Evolutionary conservation across 2,888 invertebrate genomes (phyloP), one percentile per base, ranked within the genome.

Genomic region (Leptinotarsa tumamoca): DNA sequence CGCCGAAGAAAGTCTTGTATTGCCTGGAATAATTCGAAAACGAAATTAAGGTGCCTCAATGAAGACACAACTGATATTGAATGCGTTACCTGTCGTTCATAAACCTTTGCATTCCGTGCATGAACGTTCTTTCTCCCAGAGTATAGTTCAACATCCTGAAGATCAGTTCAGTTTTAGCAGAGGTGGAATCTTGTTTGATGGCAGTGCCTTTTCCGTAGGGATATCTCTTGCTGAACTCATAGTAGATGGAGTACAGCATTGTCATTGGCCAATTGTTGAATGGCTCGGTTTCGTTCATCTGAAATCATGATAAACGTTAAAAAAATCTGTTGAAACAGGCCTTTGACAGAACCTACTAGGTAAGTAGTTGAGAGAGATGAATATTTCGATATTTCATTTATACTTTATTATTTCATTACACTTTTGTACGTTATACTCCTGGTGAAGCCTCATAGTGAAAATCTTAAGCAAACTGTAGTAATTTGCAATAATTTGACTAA

Each of bases 111-210:
- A 95, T 87, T 3, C 95, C 96, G 66, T 91, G 91, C 84, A 91
- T 92, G 86, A 98, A 96, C 0, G 94, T 92, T 0, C 91, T 90
- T 73, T 92, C 93, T 4, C 96, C 96, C 10, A 97, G 89, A 0
- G 96, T 95, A 82, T 94, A 94, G 85, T 96, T 94, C 85, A 98
- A 92, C 97, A 98, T 98, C 49, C 97, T 90, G 87, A 98, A 95
- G 14, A 97, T 90, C 52, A 95, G 87, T 85, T 95, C 95, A 2
- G 93, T 94, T 89, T 95, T 95, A 4, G 93, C 92, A 51, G 93
- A 93, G 0, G 92, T 91, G 0, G 94, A 94, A 86, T 95, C 95
- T 82, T 93, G 92, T 84, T 93, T 92, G 89, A 93, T 93, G 54
- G 94, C 94, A 0, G 94, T 94, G 79, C 93, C 94, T 75, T 94